phyloP scores from a whole-genome alignment of 92 coral and sea anemone genomes.

The Zoanthus sansibaricus region DNA sequence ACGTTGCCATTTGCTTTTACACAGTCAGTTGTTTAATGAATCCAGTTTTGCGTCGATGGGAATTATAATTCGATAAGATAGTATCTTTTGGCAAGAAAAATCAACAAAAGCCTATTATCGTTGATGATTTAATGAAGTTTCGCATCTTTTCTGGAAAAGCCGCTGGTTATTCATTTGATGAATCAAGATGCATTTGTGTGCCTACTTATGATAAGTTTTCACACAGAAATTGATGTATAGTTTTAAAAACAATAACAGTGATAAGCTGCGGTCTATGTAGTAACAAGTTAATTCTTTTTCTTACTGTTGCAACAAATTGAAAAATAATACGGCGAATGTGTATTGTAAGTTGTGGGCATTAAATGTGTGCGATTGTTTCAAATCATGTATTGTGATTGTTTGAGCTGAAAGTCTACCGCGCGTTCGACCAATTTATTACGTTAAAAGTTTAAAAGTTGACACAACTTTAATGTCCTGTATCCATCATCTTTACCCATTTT shows the following conservation, averaged over 20 bases:
- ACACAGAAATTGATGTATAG: background rate
- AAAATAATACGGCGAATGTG: conserved; percentile 2
- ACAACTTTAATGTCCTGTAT: background rate
- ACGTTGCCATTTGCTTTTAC: conserved; percentile 36
- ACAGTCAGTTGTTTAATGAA: conserved; percentile 41
- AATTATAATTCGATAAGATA: conserved; percentile 44
- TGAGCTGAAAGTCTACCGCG: background rate
- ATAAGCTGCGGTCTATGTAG: background rate
- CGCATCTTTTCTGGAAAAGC: conserved; percentile 32
- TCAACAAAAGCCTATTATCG: conserved; percentile 45
- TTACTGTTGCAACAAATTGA: conserved; percentile 31
- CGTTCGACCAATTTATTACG: background rate
- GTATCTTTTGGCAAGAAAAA: conserved; percentile 32
- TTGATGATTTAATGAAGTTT: conserved; percentile 32
- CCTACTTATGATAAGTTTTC: background rate
- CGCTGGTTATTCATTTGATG: conserved; percentile 14
- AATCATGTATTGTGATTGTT: background rate
- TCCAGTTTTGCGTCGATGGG: conserved; percentile 34
- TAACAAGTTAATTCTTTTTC: conserved; percentile 20
- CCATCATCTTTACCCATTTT: background rate
- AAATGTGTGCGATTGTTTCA: background rate
- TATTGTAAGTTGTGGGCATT: conserved; percentile 20
- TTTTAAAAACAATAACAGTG: conserved; percentile 6
- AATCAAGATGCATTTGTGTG: conserved; percentile 15
- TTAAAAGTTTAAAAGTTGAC: background rate